A percentile compares a stretch with the other conserved stretches of the same genome.
These are phyloP conservation scores for Bombyx huttoni DNA, from an alignment of 2,888 invertebrate species.

Conservation along the genomic window DNA sequence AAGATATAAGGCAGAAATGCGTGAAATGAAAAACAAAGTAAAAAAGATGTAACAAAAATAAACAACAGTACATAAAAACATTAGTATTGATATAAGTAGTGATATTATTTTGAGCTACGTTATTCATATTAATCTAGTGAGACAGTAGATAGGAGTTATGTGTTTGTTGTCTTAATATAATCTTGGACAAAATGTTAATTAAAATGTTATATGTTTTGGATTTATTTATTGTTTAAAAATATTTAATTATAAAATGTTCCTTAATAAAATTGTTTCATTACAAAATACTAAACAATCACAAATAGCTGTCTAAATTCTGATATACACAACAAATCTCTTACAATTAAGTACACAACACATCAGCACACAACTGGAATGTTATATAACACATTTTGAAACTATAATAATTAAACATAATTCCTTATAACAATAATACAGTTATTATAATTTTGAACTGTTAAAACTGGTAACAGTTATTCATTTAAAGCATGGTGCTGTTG, in stretches of 20 bases:
- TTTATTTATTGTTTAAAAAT: conserved; percentile 44
- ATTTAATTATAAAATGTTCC: conserved; percentile 47
- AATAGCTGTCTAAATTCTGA: conserved; percentile 58
- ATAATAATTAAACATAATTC: background rate
- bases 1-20: conserved; percentile 61
- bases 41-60: conserved; percentile 39
- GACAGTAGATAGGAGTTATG: background rate
- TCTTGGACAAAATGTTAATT: background rate
- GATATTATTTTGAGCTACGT: conserved; percentile 1
- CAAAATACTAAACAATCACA: conserved; percentile 46
- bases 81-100: background rate
- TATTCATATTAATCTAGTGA: background rate
- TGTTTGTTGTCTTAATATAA: background rate
- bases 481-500: conserved; percentile 39
- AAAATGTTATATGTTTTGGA: conserved; percentile 15
- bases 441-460: too few species aligned
- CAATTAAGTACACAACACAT: conserved; percentile 61
- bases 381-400: conserved; percentile 15
- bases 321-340: conserved; percentile 36
- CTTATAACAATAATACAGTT: background rate
- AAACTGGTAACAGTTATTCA: background rate
- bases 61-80: background rate
- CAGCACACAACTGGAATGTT: conserved; percentile 66
- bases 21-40: conserved; percentile 56
- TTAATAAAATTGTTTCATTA: conserved; percentile 33